A percentile compares a stretch with the other conserved stretches of the same genome.
phyloP scores from a whole-genome alignment of 1,140 invertebrate genomes.

The Papilio xuthus region DNA sequence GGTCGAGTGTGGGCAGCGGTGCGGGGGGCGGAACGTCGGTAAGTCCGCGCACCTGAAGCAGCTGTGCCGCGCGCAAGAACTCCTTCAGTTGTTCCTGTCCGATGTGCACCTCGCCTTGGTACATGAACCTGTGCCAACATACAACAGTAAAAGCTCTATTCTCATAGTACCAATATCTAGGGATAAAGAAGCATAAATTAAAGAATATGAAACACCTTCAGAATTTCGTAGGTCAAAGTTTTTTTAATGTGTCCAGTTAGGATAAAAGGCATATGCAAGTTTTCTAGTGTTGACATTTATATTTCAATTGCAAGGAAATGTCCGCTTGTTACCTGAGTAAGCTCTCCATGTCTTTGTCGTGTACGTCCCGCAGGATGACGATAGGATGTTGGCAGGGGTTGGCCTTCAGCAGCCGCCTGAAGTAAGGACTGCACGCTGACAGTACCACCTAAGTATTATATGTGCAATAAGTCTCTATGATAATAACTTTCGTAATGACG shows the following conservation, averaged over 20 bases:
- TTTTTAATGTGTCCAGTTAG: no score
- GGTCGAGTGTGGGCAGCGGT: conserved; percentile 78
- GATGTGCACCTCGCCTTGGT: conserved; percentile 96
- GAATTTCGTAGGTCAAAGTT: no score
- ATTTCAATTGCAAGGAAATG: no score
- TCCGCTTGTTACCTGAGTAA: conserved; percentile 85
- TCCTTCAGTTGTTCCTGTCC: conserved; percentile 94
- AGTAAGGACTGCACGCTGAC: conserved; percentile 96
- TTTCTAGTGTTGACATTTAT: no score
- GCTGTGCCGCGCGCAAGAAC: conserved; percentile 94
- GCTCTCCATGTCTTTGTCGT: conserved; percentile 94
- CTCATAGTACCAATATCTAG: background rate
- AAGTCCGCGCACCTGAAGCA: conserved; percentile 94
- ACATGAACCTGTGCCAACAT: conserved; percentile 89
- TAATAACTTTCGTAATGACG: background rate
- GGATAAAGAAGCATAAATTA: background rate
- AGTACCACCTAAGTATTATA: conserved; percentile 84
- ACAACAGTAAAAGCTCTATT: background rate
- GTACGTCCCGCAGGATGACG: conserved; percentile 94
- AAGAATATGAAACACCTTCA: background rate
- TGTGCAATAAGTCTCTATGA: background rate
- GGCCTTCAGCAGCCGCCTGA: conserved; percentile 93
- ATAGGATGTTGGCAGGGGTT: conserved; percentile 97
- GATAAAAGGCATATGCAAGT: no score
- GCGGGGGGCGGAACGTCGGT: conserved; percentile 90